Base-by-base conservation (phyloP, 1,140 invertebrate species). In the Dendroctonus ponderosae region DNA sequence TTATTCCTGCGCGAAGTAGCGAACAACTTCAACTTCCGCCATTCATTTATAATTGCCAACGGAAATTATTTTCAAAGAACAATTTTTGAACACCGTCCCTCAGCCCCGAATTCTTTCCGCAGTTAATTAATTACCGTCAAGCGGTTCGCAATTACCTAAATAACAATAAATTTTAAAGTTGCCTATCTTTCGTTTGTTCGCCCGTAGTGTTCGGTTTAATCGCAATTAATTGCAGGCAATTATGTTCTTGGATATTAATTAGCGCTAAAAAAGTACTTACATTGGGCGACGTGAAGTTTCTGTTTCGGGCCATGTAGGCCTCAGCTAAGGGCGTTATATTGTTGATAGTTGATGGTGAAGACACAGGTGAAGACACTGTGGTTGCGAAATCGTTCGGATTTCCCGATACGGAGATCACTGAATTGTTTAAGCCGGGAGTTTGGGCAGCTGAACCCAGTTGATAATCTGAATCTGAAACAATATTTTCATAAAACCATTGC, bases 381-480 rank as follows among this genome's bases (percentile, higher is more conserved):
- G 11, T 39, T 7, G 43, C 48, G 42, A 54, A 61, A 40, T 67
- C 62, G 66, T 58, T 73, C 69, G 68, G 72, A 74, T 70, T 75
- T 72, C 61, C 48, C 26, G 73, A 53, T 62, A 67, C 68, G 46
- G 72, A 67, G 58, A 75, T 71, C 60, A 74, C 74, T 70, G 75
- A 75, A 76, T 77, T 79, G 73, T 78, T 77, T 62, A 78, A 65
- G 43, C 77, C 76, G 11, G 83, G 83, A 41, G 83, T 85, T 72
- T 84, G 82, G 53, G 80, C 82, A 59, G 82, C 83, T 66, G 84
- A 84, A 57, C 83, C 83, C 70, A 86, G 77, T 74, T 86, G 85
- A 76, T 87, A 86, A 79, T 87, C 84, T 69, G 85, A 86, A 79
- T 86, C 85, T 86, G 80, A 72, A 73, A 76, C 76, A 52, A 52